Evolutionary conservation across 2,888 invertebrate species (phyloP), one percentile per base, ranked within the genome.

Genomic region (Drosophila quinaria): DNA sequence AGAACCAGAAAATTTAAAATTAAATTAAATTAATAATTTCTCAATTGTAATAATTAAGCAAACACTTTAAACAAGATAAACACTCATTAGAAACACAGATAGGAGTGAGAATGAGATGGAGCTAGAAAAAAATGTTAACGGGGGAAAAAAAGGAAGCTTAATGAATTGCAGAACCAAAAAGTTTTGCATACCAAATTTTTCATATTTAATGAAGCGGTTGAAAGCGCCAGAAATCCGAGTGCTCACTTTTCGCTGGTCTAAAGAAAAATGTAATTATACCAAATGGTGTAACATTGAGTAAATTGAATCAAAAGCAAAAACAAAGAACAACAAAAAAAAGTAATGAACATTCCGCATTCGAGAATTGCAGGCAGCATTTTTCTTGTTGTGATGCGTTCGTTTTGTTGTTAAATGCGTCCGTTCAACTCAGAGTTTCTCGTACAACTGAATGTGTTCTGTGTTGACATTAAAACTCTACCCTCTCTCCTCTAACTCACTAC

Each of bases 271-370:
- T 83, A 83, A 83, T 83, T 83, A 83, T 72, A 68, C 68, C 81
- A 81, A 86, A 81, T 86, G 82, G 76, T 86, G 83, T 76, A 81
- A 81, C 82, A 83, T n/a, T n/a, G n/a, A n/a, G n/a, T n/a, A n/a
- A n/a, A n/a, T n/a, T n/a, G n/a, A n/a, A n/a, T n/a, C n/a, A n/a
- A n/a, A n/a, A n/a, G n/a, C n/a, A n/a, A n/a, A n/a, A n/a, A n/a
- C n/a, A n/a, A n/a, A n/a, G n/a, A n/a, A n/a, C n/a, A n/a, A n/a
- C n/a, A n/a, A n/a, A n/a, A n/a, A n/a, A n/a, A n/a, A n/a, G n/a
- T n/a, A n/a, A n/a, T n/a, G n/a, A n/a, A n/a, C n/a, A n/a, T n/a
- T n/a, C n/a, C n/a, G n/a, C n/a, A n/a, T n/a, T n/a, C n/a, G n/a
- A n/a, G n/a, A n/a, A n/a, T n/a, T n/a, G n/a, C n/a, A n/a, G n/a